These are phyloP conservation scores for Dipodomys spectabilis DNA, from an alignment of 2,113 vertebrate species.

Conservation along the genomic window DNA sequence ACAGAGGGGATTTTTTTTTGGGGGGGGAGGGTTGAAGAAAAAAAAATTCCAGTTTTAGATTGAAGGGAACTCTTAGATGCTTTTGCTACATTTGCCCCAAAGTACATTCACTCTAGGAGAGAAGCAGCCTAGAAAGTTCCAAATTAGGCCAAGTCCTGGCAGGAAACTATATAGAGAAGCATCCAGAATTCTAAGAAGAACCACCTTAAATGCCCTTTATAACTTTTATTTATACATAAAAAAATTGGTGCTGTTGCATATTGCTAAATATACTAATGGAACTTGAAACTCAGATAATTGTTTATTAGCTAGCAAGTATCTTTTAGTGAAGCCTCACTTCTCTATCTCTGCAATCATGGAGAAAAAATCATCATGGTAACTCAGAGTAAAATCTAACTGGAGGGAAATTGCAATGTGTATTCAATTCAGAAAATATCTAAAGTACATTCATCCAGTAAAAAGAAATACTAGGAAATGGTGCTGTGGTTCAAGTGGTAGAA, in stretches of 20 bases:
- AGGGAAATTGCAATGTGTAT: background rate
- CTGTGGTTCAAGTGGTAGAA: too few relatives aligned
- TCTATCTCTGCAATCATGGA: background rate
- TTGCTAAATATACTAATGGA: background rate
- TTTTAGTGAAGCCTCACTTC: background rate
- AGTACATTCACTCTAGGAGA: slow-evolving; percentile 38
- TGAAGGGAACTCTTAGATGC: slow-evolving; percentile 34
- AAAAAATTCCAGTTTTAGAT: slow-evolving; percentile 60
- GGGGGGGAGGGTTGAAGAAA: background rate
- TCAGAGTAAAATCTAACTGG: background rate
- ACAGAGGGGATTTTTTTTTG: slow-evolving; percentile 37
- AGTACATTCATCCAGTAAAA: background rate
- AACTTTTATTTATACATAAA: slow-evolving; percentile 42
- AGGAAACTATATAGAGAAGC: background rate
- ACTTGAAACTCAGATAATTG: background rate
- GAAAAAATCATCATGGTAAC: background rate
- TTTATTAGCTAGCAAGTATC: background rate
- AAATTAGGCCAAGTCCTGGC: slow-evolving; percentile 64
- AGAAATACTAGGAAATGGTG: background rate
- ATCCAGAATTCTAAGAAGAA: slow-evolving; percentile 31
- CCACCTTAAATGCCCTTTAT: slow-evolving; percentile 41
- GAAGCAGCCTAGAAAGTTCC: slow-evolving; percentile 16
- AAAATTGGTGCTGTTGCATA: background rate
- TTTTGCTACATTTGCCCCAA: slow-evolving; percentile 39
- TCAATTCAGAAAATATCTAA: background rate